Evolutionary conservation across 2,888 invertebrate genomes (phyloP).

Genomic region (Luperina testacea): DNA sequence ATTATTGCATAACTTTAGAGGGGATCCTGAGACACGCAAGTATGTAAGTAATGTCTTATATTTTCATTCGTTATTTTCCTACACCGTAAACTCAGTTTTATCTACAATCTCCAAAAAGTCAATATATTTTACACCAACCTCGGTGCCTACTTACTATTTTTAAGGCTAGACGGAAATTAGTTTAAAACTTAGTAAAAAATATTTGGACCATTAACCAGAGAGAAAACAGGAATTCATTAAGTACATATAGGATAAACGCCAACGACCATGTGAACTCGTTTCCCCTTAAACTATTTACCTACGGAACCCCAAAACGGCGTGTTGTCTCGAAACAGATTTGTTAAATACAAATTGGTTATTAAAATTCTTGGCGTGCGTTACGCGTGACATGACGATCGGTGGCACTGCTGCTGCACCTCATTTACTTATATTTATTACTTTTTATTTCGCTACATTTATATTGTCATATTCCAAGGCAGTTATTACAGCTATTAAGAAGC

Average conservation of each 20-base stretch:
- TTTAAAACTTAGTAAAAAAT: too few species aligned
- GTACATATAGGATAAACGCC: too few species aligned
- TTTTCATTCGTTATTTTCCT: neutral
- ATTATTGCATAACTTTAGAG: neutral
- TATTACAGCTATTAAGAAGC: conserved; percentile 47
- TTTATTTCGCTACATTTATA: conserved; percentile 64
- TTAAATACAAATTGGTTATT: conserved; percentile 90
- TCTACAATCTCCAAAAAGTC: neutral
- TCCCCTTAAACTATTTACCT: too few species aligned
- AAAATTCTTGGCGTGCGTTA: conserved; percentile 83
- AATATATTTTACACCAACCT: neutral
- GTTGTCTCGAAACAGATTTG: conserved; percentile 78
- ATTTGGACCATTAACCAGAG: too few species aligned
- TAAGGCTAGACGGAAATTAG: too few species aligned
- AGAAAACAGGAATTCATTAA: too few species aligned
- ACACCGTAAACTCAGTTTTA: neutral
- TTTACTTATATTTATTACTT: conserved; percentile 67
- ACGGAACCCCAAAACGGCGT: conserved; percentile 66
- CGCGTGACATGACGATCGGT: conserved; percentile 72
- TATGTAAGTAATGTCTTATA: too few species aligned
- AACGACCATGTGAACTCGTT: too few species aligned
- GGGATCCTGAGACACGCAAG: too few species aligned
- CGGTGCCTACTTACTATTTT: neutral
- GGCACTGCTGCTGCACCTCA: conserved; percentile 54
- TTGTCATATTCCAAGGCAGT: conserved; percentile 49